A percentile compares a stretch with the other conserved stretches of the same genome.
phyloP scores from a whole-genome alignment of 2,797 vertebrate genomes.

The Adrianichthys oophorus region DNA sequence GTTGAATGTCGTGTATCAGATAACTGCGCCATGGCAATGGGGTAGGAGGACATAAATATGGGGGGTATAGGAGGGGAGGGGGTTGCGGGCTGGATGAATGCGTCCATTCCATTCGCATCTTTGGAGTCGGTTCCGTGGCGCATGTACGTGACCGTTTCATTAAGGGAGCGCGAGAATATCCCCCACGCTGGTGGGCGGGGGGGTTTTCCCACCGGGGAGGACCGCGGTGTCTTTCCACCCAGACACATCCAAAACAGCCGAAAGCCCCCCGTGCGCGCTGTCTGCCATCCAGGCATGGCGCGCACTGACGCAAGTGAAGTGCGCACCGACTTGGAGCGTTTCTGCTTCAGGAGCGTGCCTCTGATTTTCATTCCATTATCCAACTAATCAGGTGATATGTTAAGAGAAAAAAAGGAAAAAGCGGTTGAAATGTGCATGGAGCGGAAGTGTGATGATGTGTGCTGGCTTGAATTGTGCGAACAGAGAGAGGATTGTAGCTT shows the following conservation, averaged over 20 bases:
- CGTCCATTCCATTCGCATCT: conserved; percentile 30
- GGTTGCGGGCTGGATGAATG: conserved; percentile 42
- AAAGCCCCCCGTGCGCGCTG: conserved; percentile 10
- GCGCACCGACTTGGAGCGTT: conserved; percentile 1
- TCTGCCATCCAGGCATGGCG: conserved; percentile 14
- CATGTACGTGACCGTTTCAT: conserved; percentile 68
- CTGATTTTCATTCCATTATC: neutral
- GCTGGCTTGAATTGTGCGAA: conserved; percentile 3
- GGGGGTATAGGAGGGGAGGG: conserved; percentile 19
- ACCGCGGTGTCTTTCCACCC: conserved; percentile 43
- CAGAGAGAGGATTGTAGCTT: neutral
- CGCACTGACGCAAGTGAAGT: neutral
- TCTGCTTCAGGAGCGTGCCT: neutral
- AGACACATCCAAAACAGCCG: conserved; percentile 19
- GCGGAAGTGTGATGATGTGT: neutral
- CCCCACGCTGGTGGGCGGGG: conserved; percentile 40
- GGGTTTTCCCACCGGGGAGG: conserved; percentile 42
- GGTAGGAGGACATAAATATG: conserved; percentile 6
- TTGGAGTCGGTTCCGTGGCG: conserved; percentile 24
- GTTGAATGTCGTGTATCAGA: too few relatives aligned
- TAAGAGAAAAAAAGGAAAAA: too few relatives aligned
- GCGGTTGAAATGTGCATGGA: too few relatives aligned
- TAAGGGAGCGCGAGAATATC: conserved; percentile 51
- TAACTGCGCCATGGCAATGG: too few relatives aligned
- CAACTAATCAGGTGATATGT: too few relatives aligned